Conservation (phyloP, 2,113 vertebrate species). For the Ptyas mucosa region DNA sequence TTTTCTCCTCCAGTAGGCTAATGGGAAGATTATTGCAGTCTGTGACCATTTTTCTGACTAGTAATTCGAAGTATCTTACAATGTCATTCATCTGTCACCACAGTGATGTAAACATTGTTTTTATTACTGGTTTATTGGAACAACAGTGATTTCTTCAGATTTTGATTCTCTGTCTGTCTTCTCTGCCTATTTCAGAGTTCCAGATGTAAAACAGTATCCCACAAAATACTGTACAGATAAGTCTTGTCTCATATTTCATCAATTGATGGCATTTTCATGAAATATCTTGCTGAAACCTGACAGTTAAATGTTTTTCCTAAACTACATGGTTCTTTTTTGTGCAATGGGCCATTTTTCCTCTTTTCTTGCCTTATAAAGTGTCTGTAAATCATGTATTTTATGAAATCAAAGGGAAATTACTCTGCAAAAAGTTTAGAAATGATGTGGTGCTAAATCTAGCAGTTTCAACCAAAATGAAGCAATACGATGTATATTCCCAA, state of each 20-base stretch:
- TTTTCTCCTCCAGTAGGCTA: not conserved
- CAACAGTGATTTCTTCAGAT: not conserved
- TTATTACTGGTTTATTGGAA: not conserved
- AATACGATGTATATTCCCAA: not conserved
- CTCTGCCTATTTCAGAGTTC: not conserved
- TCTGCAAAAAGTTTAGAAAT: not conserved
- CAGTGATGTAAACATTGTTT: not conserved
- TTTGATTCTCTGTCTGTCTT: not conserved
- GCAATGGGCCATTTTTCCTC: not conserved
- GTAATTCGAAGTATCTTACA: not conserved
- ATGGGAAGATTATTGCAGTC: not conserved
- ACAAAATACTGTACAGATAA: not conserved
- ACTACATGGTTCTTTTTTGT: not conserved
- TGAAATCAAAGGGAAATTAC: not conserved
- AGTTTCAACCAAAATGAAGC: not conserved
- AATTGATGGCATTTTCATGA: not conserved
- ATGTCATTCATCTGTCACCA: not conserved
- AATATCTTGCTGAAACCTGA: not conserved
- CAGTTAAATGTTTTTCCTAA: not conserved
- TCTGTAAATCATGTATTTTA: not conserved
- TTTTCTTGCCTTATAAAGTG: not conserved
- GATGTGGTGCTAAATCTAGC: not conserved
- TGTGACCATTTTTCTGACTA: not conserved
- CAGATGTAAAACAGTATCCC: not conserved
- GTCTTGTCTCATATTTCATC: not conserved